Evolutionary conservation across 2,888 invertebrate genomes (phyloP).

Genomic region (Cheilosia pagana): DNA sequence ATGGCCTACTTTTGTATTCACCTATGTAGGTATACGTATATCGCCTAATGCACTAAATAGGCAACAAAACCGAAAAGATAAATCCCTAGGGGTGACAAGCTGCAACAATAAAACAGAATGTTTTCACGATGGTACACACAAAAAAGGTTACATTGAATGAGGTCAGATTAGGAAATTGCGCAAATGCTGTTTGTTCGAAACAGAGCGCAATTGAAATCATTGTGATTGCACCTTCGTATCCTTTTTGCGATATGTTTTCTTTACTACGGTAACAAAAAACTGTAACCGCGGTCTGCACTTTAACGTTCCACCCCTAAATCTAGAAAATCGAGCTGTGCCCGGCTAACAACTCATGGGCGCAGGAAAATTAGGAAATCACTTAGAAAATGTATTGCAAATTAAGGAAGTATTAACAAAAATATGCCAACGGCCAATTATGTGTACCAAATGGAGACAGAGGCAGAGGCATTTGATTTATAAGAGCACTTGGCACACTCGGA

Average conservation of each 20-base stretch:
- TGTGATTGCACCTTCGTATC: constrained; percentile 5
- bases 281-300: constrained; percentile 41
- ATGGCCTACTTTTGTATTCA: constrained; percentile 66
- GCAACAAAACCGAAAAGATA: constrained; percentile 56
- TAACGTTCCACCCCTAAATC: constrained; percentile 26
- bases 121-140: constrained; percentile 46
- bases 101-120: constrained; percentile 62
- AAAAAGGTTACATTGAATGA: constrained; percentile 55
- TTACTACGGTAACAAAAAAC: background rate
- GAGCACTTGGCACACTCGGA: constrained; percentile 59
- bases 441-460: constrained; percentile 11
- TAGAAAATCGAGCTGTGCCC: constrained; percentile 13
- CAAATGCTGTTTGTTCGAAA: constrained; percentile 5
- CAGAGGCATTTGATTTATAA: constrained; percentile 63
- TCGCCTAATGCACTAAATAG: constrained; percentile 56
- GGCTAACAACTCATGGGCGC: constrained; percentile 7
- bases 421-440: constrained; percentile 54
- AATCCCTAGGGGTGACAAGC: constrained; percentile 69
- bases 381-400: constrained; percentile 49
- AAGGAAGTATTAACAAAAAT: constrained; percentile 58
- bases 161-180: constrained; percentile 55
- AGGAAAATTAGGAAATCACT: constrained; percentile 58
- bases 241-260: background rate
- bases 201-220: constrained; percentile 21
- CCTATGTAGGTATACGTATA: background rate